phyloP scores from a whole-genome alignment of 1,140 invertebrate genomes.

The Drosophila pruinosa region DNA sequence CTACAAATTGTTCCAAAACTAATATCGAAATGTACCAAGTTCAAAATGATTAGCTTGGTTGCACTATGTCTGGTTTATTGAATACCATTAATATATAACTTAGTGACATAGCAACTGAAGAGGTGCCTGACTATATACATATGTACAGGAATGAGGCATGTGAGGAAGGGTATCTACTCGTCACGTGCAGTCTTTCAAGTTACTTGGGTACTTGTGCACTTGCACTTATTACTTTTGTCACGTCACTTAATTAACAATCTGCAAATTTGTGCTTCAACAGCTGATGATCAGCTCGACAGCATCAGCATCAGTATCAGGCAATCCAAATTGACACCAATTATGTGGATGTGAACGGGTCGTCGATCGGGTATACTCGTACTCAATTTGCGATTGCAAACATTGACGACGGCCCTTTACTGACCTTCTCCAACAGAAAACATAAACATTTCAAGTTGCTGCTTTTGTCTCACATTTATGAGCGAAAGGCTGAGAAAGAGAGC shows the following conservation, averaged over 20 bases:
- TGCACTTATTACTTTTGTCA: slow-evolving; percentile 7
- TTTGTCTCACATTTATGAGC: not conserved
- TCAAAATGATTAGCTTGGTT: too few species aligned
- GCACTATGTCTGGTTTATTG: too few species aligned
- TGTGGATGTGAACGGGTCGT: slow-evolving; percentile 35
- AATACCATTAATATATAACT: too few species aligned
- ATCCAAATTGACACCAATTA: slow-evolving; percentile 70
- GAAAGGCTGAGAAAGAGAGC: not conserved
- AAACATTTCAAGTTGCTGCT: slow-evolving; percentile 15
- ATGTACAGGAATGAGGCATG: too few species aligned
- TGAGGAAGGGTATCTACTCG: not conserved
- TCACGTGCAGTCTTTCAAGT: not conserved
- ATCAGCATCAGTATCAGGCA: not conserved
- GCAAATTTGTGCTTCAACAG: slow-evolving; percentile 18
- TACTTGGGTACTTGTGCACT: slow-evolving; percentile 11
- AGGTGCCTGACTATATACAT: too few species aligned
- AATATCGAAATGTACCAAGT: too few species aligned
- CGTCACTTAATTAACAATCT: slow-evolving; percentile 28
- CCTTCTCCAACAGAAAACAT: slow-evolving; percentile 43
- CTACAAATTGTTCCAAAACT: too few species aligned
- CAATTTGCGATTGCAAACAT: slow-evolving; percentile 41
- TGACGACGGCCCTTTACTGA: slow-evolving; percentile 48
- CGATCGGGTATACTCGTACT: slow-evolving; percentile 27
- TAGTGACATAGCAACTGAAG: too few species aligned
- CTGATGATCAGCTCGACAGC: slow-evolving; percentile 4